A percentile compares a stretch with the other conserved stretches of the same genome.
Evolutionary conservation across 2,797 vertebrate species (phyloP).

Genomic region (Delichon dasypus): DNA sequence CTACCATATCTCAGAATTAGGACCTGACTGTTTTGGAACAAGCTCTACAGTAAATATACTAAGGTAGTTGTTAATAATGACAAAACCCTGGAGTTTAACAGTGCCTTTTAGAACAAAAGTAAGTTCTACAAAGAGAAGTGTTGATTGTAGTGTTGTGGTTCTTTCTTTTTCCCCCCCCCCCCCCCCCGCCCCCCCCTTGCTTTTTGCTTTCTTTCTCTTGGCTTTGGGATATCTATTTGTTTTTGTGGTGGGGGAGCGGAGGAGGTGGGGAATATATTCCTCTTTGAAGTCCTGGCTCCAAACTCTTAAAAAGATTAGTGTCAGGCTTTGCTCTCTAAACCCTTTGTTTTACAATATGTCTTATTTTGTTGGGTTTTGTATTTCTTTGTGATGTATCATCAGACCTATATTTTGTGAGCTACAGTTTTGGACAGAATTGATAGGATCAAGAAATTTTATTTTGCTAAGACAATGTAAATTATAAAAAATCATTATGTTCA

Average conservation of each 20-base stretch:
- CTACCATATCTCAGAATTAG: background rate
- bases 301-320: background rate
- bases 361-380: background rate
- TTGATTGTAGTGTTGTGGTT: background rate
- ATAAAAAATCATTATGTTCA: background rate
- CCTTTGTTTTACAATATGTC: background rate
- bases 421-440: background rate
- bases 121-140: background rate
- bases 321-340: background rate
- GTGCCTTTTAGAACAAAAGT: background rate
- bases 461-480: slow-evolving; percentile 1
- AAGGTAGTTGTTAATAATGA: background rate
- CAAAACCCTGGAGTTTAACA: background rate
- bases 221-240: background rate
- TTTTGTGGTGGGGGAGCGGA: background rate
- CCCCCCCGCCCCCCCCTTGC: background rate
- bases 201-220: background rate
- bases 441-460: background rate
- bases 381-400: background rate
- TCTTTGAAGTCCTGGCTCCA: background rate
- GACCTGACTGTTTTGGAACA: background rate
- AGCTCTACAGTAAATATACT: background rate
- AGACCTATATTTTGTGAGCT: background rate
- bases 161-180: background rate
- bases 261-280: background rate